Conservation (phyloP, 2,113 vertebrate species). For the Sander lucioperca region DNA sequence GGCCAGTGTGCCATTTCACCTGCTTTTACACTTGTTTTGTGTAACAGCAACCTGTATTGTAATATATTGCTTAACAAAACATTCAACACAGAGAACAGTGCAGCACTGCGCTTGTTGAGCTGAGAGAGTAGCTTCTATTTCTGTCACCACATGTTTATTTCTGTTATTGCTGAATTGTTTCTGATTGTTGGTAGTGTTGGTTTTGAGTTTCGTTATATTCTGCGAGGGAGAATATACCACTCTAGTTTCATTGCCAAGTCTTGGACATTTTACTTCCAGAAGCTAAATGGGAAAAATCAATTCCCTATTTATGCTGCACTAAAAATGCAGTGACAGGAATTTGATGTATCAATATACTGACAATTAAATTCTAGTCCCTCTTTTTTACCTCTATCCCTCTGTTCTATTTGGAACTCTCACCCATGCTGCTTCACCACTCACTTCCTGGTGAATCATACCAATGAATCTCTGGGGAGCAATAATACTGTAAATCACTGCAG, state of each 20-base stretch:
- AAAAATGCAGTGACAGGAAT: neutral
- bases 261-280: neutral
- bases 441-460: slow-evolving; percentile 27
- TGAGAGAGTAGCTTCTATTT: neutral
- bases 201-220: neutral
- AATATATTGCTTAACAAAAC: neutral
- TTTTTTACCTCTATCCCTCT: neutral
- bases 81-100: neutral
- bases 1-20: neutral
- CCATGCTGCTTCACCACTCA: slow-evolving; percentile 19
- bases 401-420: slow-evolving; percentile 18
- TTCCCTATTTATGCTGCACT: neutral
- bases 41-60: neutral
- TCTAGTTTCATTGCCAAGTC: neutral
- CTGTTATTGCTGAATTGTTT: neutral
- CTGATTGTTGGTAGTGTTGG: neutral
- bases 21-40: neutral
- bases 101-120: neutral
- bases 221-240: neutral
- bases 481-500: neutral
- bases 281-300: neutral
- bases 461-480: slow-evolving; percentile 17
- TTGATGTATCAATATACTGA: neutral
- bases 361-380: neutral
- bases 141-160: neutral